A percentile compares a stretch with the other conserved stretches of the same genome.
These are phyloP conservation scores for Hucho hucho DNA, from an alignment of 2,113 vertebrate genomes.

Conservation along the genomic window DNA sequence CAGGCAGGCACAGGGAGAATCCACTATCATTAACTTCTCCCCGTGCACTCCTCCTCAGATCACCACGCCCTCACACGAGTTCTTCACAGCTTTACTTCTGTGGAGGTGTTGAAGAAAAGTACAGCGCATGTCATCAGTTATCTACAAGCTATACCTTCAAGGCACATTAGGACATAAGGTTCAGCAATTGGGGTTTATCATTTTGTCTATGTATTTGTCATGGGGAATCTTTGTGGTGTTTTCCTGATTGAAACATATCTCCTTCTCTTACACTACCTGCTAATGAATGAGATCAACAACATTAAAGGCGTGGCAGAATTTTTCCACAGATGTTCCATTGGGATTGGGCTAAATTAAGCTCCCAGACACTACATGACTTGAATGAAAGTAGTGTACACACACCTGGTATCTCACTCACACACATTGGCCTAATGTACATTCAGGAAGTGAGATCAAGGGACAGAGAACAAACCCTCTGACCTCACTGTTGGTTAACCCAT, in stretches of 20 bases:
- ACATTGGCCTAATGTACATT: neutral
- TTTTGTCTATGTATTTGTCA: neutral
- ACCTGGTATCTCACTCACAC: neutral
- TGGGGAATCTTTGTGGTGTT: neutral
- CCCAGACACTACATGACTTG: constrained; percentile 13
- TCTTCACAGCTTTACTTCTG: neutral
- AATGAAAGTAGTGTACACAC: neutral
- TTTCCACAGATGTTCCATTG: constrained; percentile 25
- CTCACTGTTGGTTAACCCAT: neutral
- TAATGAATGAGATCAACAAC: neutral
- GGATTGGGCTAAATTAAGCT: constrained; percentile 48
- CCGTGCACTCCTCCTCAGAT: constrained; percentile 9
- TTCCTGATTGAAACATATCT: neutral
- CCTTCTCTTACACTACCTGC: neutral
- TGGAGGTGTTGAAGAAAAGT: neutral
- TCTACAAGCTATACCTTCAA: neutral
- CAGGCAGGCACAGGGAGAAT: constrained; percentile 31
- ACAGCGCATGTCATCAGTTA: too few relatives aligned
- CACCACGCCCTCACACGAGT: constrained; percentile 17
- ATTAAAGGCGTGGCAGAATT: constrained; percentile 9
- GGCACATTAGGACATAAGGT: neutral
- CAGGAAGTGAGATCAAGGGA: neutral
- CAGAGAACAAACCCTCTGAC: neutral
- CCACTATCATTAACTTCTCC: constrained; percentile 37
- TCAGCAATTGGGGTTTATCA: neutral